Conservation (phyloP, 2,797 vertebrate genomes). For the Saxicola maurus region DNA sequence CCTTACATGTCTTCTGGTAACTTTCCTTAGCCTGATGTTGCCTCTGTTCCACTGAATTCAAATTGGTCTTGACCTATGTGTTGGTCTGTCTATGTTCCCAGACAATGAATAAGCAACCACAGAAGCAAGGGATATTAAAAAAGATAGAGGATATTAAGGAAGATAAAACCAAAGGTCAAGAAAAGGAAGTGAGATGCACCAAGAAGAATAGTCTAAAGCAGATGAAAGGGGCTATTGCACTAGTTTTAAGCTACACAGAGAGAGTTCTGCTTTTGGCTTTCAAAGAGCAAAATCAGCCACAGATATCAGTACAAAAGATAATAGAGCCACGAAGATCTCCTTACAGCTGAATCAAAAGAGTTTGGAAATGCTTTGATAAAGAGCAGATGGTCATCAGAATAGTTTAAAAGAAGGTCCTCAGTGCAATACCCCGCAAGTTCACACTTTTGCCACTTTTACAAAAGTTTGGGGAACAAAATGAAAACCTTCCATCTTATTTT, state of each 20-base stretch:
- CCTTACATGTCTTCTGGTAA: accelerated
- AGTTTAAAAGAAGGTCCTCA: neutral
- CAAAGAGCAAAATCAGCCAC: neutral
- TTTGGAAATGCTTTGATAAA: neutral
- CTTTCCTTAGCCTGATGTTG: neutral
- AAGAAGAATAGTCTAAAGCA: neutral
- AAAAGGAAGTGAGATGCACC: neutral
- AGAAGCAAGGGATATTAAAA: neutral
- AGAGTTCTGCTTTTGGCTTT: neutral
- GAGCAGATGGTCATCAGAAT: neutral
- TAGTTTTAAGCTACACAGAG: neutral
- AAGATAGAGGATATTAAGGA: neutral
- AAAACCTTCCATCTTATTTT: neutral
- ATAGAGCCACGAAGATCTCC: neutral
- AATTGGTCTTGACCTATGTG: neutral
- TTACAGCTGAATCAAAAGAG: neutral
- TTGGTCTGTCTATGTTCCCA: neutral
- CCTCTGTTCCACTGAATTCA: neutral
- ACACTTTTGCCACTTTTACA: neutral
- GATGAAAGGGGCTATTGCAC: neutral
- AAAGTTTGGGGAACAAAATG: neutral
- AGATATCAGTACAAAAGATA: neutral
- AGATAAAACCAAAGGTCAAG: neutral
- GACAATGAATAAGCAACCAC: neutral
- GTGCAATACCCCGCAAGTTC: neutral